Base-by-base conservation (phyloP, 2,888 invertebrate genomes). In the Cotesia congregata region DNA sequence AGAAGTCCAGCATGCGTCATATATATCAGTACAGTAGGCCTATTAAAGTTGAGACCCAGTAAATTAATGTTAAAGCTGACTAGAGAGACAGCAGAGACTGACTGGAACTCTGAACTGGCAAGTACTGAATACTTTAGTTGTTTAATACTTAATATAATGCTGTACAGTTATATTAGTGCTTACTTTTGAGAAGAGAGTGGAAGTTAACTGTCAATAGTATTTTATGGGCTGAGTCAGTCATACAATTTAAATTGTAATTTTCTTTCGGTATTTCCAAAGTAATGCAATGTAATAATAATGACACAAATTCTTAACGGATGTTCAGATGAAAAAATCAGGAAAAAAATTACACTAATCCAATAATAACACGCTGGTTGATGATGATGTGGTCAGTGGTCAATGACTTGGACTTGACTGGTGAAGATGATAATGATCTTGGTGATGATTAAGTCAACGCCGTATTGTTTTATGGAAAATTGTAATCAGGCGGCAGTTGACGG, bases 21-120 rank as follows among this genome's bases (percentile, higher is more conserved):
- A 17, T 17, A 17, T 17, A 17, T 17, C 65, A 62, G 30, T 30
- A 30, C 3, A 30, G 30, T 4, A 30, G 30, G 30, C 72, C 75
- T 75, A 77, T 80, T 77, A 12, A 7, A 50, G 50, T 50, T 12
- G 12, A 78, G 76, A 76, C 70, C 70, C 78, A 76, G 78, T 80
- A 76, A 81, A 80, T 81, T 80, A 81, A 71, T 79, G 74, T 75
- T 69, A 67, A 71, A 67, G 60, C 30, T 30, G 30, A 30, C 30
- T 41, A 69, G 65, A 50, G 72, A 20, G n/a, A 72, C 64, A 68
- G 20, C n/a, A 73, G 50, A 72, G 17, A 61, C 60, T 17, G 41
- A 68, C 67, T 9, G 15, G 15, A 68, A 50, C 20, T 61, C 5
- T 12, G 9, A 39, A n/a, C 30, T 61, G 39, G 15, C 38, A 12